phyloP scores from a whole-genome alignment of 2,797 vertebrate genomes.

The Spondyliosoma cantharus region DNA sequence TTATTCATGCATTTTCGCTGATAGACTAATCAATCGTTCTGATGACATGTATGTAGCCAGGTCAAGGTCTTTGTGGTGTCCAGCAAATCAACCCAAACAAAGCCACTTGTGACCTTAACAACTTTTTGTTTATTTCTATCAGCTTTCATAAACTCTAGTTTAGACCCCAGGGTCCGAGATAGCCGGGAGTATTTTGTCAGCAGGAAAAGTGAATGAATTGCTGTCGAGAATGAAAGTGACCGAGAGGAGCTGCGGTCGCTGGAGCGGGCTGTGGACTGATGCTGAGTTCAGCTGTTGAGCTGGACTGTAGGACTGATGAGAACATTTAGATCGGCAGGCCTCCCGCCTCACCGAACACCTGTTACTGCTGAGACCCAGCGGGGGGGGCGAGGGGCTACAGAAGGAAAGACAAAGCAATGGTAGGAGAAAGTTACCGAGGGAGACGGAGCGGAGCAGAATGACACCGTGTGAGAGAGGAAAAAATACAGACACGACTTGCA shows the following conservation, averaged over 20 bases:
- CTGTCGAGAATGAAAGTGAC: conserved; percentile 57
- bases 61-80: background rate
- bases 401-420: conserved; percentile 48
- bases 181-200: conserved; percentile 32
- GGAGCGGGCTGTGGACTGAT: conserved; percentile 61
- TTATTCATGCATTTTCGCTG: background rate
- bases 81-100: conserved; percentile 13
- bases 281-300: conserved; percentile 73
- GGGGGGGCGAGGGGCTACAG: conserved; percentile 42
- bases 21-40: background rate
- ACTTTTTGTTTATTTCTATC: conserved; percentile 10
- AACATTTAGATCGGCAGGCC: conserved; percentile 73
- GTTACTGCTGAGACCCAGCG: conserved; percentile 68
- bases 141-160: conserved; percentile 5
- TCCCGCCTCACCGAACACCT: conserved; percentile 75
- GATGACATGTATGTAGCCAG: background rate
- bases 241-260: conserved; percentile 29
- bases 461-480: conserved; percentile 1
- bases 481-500: background rate
- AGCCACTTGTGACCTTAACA: background rate
- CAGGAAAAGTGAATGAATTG: conserved; percentile 26
- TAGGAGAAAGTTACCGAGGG: conserved; percentile 29
- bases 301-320: conserved; percentile 73
- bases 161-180: conserved; percentile 1
- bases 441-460: conserved; percentile 4